Evolutionary conservation across 1,140 invertebrate genomes (phyloP), one percentile per base, ranked within the genome.

Genomic region (Drosophila kohkoa): DNA sequence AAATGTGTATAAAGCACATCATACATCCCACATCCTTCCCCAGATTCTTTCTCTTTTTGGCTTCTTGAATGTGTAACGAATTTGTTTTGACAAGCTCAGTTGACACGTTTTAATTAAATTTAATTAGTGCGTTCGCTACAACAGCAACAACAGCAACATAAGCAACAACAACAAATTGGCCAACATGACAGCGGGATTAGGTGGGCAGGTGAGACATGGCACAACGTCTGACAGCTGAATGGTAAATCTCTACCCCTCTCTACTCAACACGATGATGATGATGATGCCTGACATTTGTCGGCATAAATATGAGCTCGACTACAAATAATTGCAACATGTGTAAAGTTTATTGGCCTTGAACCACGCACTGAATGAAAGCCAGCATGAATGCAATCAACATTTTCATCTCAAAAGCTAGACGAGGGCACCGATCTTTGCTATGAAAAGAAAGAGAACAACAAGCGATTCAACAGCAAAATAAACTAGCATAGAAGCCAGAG

Each of bases 101-200:
- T 88, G 85, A 89, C 85, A 88, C 85, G 87, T 88, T 88, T 88
- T 88, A 88, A 88, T 88, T 88, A 88, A 89, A 88, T 88, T 89
- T 88, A 88, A 88, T 89, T 88, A 88, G 82, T 89, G 83, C 75
- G 81, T 78, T 72, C 51, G 57, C 64, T 46, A 13, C 76, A 67
- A 66, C 49, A 70, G 52, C 46, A 72, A 43, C 69, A 55, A 11
- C 51, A 60, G n/a, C 54, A 57, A 54, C n/a, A n/a, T n/a, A n/a
- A 70, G 52, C 46, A 72, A 43, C 63, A 49, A 67, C 58, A 52
- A 49, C 54, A 75, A 70, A 72, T 75, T 75, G 74, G 32, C 70
- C 58, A 67, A 65, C 51, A 58, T 64, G 65, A 49, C 60, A 46
- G 30, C 32, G 41, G 77, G 60, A 70, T 76, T 75, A 77, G 28